Evolutionary conservation across 1,140 invertebrate species (phyloP), one percentile per base, ranked within the genome.

Genomic region (Hermatobates lingyangjiaoensis): DNA sequence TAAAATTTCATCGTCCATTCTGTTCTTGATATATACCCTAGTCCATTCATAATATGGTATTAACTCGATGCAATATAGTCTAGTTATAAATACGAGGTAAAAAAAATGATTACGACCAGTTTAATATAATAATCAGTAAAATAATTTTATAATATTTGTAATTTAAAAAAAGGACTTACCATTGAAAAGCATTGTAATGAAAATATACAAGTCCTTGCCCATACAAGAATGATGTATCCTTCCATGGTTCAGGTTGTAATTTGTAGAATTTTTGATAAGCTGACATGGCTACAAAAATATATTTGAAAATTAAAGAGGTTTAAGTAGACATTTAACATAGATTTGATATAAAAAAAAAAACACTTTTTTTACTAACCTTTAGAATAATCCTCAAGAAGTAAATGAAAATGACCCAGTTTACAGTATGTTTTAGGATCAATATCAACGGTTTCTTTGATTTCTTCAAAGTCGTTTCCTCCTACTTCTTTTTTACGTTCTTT

Each of bases 141-240:
- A n/a, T n/a, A n/a, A n/a, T n/a, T n/a, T n/a, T n/a, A n/a, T n/a
- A n/a, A n/a, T n/a, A n/a, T n/a, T n/a, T n/a, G n/a, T n/a, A n/a
- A n/a, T n/a, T n/a, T n/a, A 57, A 52, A 54, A 27, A 27, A 38
- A 20, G 5, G 39, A 84, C 88, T 91, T 66, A 96, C 93, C 89
- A 94, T 66, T 87, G 80, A 68, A 84, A 94, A 48, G 86, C 83
- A 67, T 92, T 91, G 68, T 84, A 96, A 62, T 96, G 89, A 64
- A 90, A 95, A 67, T 96, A 97, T 44, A 91, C 88, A 3, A 97
- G 72, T 7, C 88, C 92, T 30, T 93, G 70, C 20, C 92, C 92
- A 69, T 94, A 98, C 10, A 96, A 72, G 66, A 93, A 93, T 25
- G 80, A 72, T 0, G 85, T 75, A 70, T 96, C 86, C 66, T 85